phyloP scores from a whole-genome alignment of 2,113 vertebrate genomes.

The Dasypus novemcinctus region DNA sequence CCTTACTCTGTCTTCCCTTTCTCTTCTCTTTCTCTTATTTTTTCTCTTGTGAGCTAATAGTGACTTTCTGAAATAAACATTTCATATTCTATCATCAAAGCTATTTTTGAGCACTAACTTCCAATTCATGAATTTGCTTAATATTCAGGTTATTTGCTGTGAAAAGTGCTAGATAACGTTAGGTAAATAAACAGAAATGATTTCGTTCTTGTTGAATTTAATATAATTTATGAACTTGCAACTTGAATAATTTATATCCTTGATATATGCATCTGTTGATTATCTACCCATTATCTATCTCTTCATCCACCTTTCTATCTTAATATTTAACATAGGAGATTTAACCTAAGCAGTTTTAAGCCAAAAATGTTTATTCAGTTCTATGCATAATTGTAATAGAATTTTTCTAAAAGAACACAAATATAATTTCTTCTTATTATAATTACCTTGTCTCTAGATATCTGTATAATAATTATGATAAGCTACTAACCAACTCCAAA shows the following conservation, averaged over 20 bases:
- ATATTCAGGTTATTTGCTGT: conserved; percentile 71
- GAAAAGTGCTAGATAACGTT: conserved; percentile 34
- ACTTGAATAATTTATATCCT: not conserved
- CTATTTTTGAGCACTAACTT: conserved; percentile 40
- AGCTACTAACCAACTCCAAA: not conserved
- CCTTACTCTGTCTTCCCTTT: conserved; percentile 46
- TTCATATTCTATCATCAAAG: conserved; percentile 56
- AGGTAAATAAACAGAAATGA: conserved; percentile 66
- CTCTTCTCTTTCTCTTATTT: not conserved
- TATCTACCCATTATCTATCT: not conserved
- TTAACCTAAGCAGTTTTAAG: conserved; percentile 8
- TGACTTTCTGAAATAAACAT: conserved; percentile 72
- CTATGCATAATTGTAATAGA: not conserved
- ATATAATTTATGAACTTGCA: conserved; percentile 27
- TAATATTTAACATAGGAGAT: not conserved
- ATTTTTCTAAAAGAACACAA: not conserved
- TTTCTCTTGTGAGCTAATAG: conserved; percentile 33
- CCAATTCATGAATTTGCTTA: conserved; percentile 27
- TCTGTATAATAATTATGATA: not conserved
- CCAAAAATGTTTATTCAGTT: not conserved
- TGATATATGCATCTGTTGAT: not conserved
- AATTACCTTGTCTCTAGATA: not conserved
- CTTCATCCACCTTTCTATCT: not conserved
- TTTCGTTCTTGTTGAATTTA: conserved; percentile 61
- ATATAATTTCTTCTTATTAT: not conserved